These are phyloP conservation scores for Podiceps cristatus DNA, from an alignment of 2,113 vertebrate species.

Conservation along the genomic window DNA sequence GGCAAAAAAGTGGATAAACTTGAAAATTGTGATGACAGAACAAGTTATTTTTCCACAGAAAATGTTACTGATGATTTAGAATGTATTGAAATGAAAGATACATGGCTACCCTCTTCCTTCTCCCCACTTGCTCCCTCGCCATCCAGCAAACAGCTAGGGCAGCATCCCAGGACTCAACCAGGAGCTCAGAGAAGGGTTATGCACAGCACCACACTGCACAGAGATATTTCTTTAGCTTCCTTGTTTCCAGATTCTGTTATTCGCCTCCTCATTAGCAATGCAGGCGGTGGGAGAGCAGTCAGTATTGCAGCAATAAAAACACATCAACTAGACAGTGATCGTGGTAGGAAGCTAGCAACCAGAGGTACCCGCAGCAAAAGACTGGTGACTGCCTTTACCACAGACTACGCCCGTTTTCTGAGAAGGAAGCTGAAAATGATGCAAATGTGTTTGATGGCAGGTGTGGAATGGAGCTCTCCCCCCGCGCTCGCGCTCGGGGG, in stretches of 20 bases:
- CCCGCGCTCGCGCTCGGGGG: too few relatives aligned
- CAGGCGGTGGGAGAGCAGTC: background rate
- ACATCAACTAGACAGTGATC: background rate
- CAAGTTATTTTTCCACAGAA: background rate
- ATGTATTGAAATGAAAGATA: background rate
- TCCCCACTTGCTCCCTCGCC: background rate
- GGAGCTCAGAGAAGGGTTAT: background rate
- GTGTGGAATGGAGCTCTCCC: too few relatives aligned
- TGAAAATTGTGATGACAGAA: background rate
- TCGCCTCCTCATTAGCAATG: background rate
- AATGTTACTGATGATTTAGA: background rate
- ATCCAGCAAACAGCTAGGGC: background rate
- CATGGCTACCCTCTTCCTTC: fast-evolving
- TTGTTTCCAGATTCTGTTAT: background rate
- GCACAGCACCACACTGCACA: background rate
- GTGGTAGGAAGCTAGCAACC: background rate
- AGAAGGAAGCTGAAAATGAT: background rate
- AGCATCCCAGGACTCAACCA: background rate
- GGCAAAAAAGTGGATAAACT: background rate
- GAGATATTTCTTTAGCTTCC: background rate
- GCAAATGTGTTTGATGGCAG: background rate
- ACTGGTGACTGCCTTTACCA: fast-evolving
- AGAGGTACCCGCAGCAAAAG: background rate
- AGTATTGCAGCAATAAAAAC: background rate
- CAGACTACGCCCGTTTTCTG: fast-evolving